Conservation (phyloP, 2,797 vertebrate species). For the Ataeniobius toweri region DNA sequence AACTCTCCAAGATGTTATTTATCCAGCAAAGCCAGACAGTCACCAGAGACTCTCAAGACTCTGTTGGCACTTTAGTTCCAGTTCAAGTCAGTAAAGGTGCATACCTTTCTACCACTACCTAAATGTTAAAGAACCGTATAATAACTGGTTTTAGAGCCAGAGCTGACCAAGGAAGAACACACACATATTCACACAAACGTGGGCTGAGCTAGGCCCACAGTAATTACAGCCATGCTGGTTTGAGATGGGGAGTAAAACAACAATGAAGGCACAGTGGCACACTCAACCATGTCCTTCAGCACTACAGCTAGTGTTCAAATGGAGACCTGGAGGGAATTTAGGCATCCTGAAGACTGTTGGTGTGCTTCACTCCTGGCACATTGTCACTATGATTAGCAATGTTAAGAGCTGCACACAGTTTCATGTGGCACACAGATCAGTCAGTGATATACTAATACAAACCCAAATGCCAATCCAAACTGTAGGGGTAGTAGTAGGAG, state of each 20-base stretch:
- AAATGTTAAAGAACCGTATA: constrained; percentile 58
- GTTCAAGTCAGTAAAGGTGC: constrained; percentile 31
- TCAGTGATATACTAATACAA: background rate
- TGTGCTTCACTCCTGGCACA: constrained; percentile 45
- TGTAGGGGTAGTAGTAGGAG: background rate
- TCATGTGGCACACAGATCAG: constrained; percentile 19
- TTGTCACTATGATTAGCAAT: constrained; percentile 65
- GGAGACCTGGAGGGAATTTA: constrained; percentile 62
- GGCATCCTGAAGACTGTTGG: constrained; percentile 57
- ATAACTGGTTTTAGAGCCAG: constrained; percentile 59
- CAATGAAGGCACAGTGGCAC: constrained; percentile 68
- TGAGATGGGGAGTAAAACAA: constrained; percentile 75
- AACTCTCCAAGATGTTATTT: constrained; percentile 19
- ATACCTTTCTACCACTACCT: constrained; percentile 44
- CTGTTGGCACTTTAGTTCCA: constrained; percentile 6
- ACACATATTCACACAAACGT: constrained; percentile 56
- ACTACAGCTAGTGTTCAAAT: constrained; percentile 66
- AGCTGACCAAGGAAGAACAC: constrained; percentile 56
- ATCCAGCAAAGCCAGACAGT: background rate
- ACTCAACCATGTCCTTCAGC: constrained; percentile 69
- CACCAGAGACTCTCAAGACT: constrained; percentile 15
- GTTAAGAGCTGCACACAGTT: constrained; percentile 55
- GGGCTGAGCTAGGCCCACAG: constrained; percentile 71
- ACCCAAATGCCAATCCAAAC: constrained; percentile 17
- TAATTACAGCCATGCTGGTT: constrained; percentile 81